These are phyloP conservation scores for Eubasilissa splendida DNA, from an alignment of 2,888 invertebrate genomes.

Conservation along the genomic window DNA sequence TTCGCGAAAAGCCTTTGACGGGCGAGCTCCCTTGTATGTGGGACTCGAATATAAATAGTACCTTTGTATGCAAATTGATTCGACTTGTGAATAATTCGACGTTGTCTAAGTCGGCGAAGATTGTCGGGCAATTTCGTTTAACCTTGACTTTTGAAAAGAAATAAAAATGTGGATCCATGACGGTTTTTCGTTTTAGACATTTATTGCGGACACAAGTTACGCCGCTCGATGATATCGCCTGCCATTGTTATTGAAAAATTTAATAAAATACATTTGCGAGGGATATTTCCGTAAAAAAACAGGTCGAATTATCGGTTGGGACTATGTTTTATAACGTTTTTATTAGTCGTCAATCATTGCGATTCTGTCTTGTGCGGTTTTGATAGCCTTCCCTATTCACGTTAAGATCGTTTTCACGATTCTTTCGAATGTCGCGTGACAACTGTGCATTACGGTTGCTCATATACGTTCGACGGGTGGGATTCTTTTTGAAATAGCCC, in stretches of 20 bases:
- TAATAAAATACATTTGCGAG: neutral
- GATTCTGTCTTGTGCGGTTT: slow-evolving; percentile 6
- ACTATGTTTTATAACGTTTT: slow-evolving; percentile 11
- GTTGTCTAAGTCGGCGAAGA: neutral
- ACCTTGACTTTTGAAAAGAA: slow-evolving; percentile 36
- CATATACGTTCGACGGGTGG: slow-evolving; percentile 10
- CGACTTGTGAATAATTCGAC: neutral
- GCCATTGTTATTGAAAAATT: slow-evolving; percentile 15
- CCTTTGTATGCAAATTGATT: slow-evolving; percentile 16
- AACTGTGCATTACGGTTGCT: neutral
- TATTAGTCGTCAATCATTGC: slow-evolving; percentile 36
- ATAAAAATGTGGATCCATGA: slow-evolving; percentile 10
- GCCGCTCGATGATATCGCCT: slow-evolving; percentile 3
- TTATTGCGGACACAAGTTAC: slow-evolving; percentile 8
- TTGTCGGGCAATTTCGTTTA: slow-evolving; percentile 3
- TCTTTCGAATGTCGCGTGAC: slow-evolving; percentile 34
- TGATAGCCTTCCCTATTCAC: slow-evolving; percentile 20
- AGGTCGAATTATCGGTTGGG: neutral
- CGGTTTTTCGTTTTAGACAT: slow-evolving; percentile 7
- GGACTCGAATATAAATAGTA: neutral
- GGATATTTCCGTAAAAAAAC: neutral
- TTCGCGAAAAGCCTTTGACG: no score
- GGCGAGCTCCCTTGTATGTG: no score
- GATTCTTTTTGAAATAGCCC: slow-evolving; percentile 4
- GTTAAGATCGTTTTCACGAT: slow-evolving; percentile 11